Evolutionary conservation across 2,888 invertebrate species (phyloP).

Genomic region (Monopis laevigella): DNA sequence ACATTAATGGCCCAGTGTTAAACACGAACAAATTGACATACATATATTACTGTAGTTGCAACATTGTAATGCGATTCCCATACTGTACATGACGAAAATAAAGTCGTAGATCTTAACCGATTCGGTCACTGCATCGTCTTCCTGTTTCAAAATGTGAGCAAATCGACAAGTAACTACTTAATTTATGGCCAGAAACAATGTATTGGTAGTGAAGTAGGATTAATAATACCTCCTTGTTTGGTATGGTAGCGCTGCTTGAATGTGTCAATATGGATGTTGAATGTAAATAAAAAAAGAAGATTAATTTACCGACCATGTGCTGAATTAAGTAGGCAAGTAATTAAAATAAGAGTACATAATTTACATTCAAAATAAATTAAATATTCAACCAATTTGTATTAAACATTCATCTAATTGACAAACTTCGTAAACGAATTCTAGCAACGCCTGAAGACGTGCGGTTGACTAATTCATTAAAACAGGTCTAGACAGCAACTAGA

Average conservation of each 20-base stretch:
- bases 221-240: neutral
- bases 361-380: too few relatives aligned
- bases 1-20: too few relatives aligned
- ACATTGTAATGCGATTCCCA: too few relatives aligned
- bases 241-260: neutral
- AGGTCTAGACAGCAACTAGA: conserved; percentile 4
- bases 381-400: too few relatives aligned
- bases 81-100: neutral
- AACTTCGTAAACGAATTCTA: conserved; percentile 3
- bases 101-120: neutral
- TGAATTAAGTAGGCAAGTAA: too few relatives aligned
- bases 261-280: too few relatives aligned
- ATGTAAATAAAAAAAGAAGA: too few relatives aligned
- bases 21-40: too few relatives aligned
- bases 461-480: conserved; percentile 5
- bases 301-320: too few relatives aligned
- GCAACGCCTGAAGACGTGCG: conserved; percentile 1
- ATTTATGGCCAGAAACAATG: neutral
- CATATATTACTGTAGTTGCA: too few relatives aligned
- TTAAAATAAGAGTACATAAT: too few relatives aligned
- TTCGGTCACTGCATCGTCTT: neutral
- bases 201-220: neutral
- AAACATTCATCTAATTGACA: too few relatives aligned
- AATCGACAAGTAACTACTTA: neutral
- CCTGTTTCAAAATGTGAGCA: neutral